Evolutionary conservation across 2,113 vertebrate species (phyloP).

Genomic region (Tautogolabrus adspersus): DNA sequence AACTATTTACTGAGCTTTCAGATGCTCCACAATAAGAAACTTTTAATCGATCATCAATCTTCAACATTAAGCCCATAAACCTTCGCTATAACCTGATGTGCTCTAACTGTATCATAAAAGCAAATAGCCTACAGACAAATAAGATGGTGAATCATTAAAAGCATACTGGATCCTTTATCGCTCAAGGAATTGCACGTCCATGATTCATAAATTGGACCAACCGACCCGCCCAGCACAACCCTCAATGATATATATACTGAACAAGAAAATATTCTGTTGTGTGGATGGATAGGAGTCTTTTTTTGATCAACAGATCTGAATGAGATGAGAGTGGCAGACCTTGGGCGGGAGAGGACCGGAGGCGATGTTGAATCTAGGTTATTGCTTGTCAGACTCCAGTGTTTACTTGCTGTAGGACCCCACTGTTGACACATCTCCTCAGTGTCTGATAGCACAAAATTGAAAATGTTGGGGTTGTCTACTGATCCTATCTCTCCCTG

Average conservation of each 20-base stretch:
- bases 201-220: constrained; percentile 14
- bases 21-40: background rate
- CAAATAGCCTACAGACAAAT: constrained; percentile 13
- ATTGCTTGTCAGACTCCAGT: constrained; percentile 76
- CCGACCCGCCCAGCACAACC: background rate
- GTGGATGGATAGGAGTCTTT: constrained; percentile 12
- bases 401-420: constrained; percentile 80
- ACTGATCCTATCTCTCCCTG: constrained; percentile 75
- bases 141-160: constrained; percentile 28
- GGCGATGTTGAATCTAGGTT: constrained; percentile 76
- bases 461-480: constrained; percentile 80
- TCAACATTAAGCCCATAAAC: constrained; percentile 2
- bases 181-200: background rate
- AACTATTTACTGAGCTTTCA: background rate
- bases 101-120: background rate
- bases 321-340: constrained; percentile 69
- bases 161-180: constrained; percentile 3
- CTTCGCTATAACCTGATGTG: background rate
- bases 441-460: constrained; percentile 82
- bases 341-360: constrained; percentile 54
- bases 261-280: constrained; percentile 27
- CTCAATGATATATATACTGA: constrained; percentile 10
- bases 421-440: constrained; percentile 81
- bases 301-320: constrained; percentile 75
- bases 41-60: background rate